A percentile compares a stretch with the other conserved stretches of the same genome.
phyloP scores from a whole-genome alignment of 1,140 invertebrate species.

The Penaeus vannamei region DNA sequence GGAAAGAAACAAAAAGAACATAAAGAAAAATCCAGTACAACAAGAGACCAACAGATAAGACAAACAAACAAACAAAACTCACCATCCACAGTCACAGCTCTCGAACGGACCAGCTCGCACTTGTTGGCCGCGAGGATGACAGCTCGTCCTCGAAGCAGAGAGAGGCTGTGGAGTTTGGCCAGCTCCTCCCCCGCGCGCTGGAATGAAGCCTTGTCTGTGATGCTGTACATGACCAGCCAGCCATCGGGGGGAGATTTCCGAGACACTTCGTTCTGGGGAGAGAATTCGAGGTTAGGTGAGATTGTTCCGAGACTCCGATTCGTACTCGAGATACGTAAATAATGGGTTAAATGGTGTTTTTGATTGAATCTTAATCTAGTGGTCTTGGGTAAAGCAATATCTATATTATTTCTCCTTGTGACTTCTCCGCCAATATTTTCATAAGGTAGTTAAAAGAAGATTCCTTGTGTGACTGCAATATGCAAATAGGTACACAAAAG shows the following conservation, averaged over 20 bases:
- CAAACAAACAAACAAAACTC: neutral
- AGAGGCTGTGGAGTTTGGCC: constrained; percentile 81
- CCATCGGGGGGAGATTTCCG: constrained; percentile 83
- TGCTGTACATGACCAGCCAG: constrained; percentile 91
- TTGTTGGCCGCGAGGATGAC: constrained; percentile 95
- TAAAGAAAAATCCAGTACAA: rapidly evolving
- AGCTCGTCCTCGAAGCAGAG: constrained; percentile 81
- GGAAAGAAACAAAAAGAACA: no score
- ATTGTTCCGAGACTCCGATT: no score
- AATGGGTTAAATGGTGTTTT: no score
- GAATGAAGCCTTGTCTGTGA: constrained; percentile 91
- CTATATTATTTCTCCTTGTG: no score
- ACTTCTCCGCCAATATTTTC: no score
- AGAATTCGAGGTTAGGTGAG: neutral
- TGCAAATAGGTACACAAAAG: no score
- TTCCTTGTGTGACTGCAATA: no score
- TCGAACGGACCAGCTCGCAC: constrained; percentile 91
- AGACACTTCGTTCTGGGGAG: constrained; percentile 82
- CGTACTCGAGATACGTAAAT: no score
- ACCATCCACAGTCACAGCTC: constrained; percentile 92
- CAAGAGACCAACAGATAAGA: no score
- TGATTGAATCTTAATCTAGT: no score
- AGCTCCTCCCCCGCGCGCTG: constrained; percentile 85
- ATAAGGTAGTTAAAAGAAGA: no score
- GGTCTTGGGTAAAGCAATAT: no score